Conservation (phyloP, 1,140 invertebrate genomes). For the Lepidurus arcticus region DNA sequence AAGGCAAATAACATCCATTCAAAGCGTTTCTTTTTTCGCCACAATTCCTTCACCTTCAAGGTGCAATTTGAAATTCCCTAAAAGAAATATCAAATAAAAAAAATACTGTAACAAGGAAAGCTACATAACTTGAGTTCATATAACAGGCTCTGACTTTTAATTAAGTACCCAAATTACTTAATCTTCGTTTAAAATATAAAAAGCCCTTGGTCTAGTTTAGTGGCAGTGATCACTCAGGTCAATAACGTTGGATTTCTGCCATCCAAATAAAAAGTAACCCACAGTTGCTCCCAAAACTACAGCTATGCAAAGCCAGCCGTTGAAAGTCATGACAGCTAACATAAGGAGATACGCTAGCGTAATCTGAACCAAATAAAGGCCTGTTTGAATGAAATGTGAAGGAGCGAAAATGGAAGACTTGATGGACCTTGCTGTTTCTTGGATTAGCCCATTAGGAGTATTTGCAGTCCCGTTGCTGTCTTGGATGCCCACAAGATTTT, state of each 20-base stretch:
- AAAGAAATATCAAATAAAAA: background rate
- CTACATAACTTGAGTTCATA: background rate
- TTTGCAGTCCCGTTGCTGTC: constrained; percentile 35
- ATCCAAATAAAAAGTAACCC: constrained; percentile 91
- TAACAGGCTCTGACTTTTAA: constrained; percentile 22
- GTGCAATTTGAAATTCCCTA: background rate
- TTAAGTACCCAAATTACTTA: background rate
- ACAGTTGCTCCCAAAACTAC: constrained; percentile 81
- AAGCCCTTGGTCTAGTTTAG: constrained; percentile 46
- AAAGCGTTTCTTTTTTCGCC: background rate
- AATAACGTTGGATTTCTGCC: constrained; percentile 81
- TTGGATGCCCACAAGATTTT: constrained; percentile 34
- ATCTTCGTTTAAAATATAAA: background rate
- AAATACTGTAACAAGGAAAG: constrained; percentile 12
- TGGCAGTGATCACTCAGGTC: constrained; percentile 95
- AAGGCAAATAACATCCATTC: background rate
- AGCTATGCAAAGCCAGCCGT: constrained; percentile 84
- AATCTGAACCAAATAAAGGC: constrained; percentile 83
- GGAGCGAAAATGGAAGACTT: constrained; percentile 58
- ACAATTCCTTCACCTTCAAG: background rate
- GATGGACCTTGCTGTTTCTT: background rate
- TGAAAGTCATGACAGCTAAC: constrained; percentile 98
- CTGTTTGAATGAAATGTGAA: constrained; percentile 77
- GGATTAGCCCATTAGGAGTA: background rate
- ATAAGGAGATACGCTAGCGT: constrained; percentile 88